Percentiles rank a stretch among this genome's conserved stretches.
Evolutionary conservation across 1,140 invertebrate genomes (phyloP).

Genomic region (Anagrus nilaparvatae): DNA sequence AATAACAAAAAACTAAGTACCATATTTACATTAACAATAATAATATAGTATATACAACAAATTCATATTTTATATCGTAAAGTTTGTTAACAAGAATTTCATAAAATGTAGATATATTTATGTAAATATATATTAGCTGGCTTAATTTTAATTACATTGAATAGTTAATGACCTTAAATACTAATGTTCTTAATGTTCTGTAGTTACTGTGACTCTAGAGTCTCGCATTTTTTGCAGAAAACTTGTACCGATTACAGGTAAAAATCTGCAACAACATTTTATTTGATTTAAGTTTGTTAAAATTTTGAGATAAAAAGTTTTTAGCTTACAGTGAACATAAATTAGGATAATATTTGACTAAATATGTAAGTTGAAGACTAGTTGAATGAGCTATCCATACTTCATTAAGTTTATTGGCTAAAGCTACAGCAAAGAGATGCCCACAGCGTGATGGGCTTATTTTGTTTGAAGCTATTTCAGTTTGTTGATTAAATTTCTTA

Average conservation of each 20-base stretch:
- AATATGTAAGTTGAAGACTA: constrained; percentile 53
- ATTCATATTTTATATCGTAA: not conserved
- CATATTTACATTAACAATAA: constrained; percentile 8
- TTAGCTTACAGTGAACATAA: constrained; percentile 45
- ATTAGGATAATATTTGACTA: constrained; percentile 54
- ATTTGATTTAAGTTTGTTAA: not conserved
- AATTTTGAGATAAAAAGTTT: constrained; percentile 4
- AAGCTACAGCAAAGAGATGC: constrained; percentile 57
- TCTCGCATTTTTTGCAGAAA: constrained; percentile 32
- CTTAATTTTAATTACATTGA: not conserved
- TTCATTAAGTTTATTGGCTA: constrained; percentile 67
- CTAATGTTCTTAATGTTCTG: constrained; percentile 10
- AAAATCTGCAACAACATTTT: constrained; percentile 28
- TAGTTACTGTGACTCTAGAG: constrained; percentile 23
- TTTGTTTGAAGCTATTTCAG: constrained; percentile 46
- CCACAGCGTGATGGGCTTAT: constrained; percentile 65
- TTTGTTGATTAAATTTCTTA: constrained; percentile 46
- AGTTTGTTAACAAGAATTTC: too few relatives aligned
- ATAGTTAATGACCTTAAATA: not conserved
- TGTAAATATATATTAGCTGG: not conserved
- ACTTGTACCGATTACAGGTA: constrained; percentile 31
- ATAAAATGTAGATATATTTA: not conserved
- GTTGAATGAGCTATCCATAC: constrained; percentile 64
- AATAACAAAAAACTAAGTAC: constrained; percentile 11
- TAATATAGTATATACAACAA: constrained; percentile 9